Conservation (phyloP, 1,140 invertebrate genomes). For the Hermetia illucens region DNA sequence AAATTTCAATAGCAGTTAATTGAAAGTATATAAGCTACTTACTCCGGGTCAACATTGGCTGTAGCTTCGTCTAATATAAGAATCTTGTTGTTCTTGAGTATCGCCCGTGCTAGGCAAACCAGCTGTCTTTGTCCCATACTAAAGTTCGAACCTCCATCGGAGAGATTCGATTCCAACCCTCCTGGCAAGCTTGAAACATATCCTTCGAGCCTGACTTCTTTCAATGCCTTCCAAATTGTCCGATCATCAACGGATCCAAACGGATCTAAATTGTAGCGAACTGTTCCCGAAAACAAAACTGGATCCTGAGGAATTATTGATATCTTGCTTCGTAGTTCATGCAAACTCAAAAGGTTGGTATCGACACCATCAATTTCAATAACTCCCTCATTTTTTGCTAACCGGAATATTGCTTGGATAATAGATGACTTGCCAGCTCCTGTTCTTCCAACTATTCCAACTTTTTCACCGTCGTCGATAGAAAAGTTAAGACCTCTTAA, state of each 20-base stretch:
- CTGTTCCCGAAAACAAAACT: slow-evolving; percentile 49
- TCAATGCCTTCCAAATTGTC: slow-evolving; percentile 54
- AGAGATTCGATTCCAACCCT: slow-evolving; percentile 40
- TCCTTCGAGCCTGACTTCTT: slow-evolving; percentile 53
- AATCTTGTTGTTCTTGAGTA: slow-evolving; percentile 39
- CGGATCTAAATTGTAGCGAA: slow-evolving; percentile 58
- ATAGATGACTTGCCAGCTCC: slow-evolving; percentile 57
- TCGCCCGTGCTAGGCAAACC: slow-evolving; percentile 38
- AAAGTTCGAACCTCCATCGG: slow-evolving; percentile 48
- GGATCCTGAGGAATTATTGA: slow-evolving; percentile 60
- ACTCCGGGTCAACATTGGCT: slow-evolving; percentile 40
- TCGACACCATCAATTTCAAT: slow-evolving; percentile 47
- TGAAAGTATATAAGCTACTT: slow-evolving; percentile 38
- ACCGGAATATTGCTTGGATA: slow-evolving; percentile 50
- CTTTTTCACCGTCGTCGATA: slow-evolving; percentile 52
- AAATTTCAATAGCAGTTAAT: slow-evolving; percentile 1
- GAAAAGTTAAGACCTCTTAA: slow-evolving; percentile 44
- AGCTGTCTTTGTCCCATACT: slow-evolving; percentile 54
- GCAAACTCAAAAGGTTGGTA: slow-evolving; percentile 38
- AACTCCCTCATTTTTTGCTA: slow-evolving; percentile 29
- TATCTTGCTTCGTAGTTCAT: slow-evolving; percentile 42
- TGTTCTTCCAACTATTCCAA: slow-evolving; percentile 57
- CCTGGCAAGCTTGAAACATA: slow-evolving; percentile 35
- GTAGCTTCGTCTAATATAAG: slow-evolving; percentile 46
- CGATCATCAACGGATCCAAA: slow-evolving; percentile 41